Percentiles rank a stretch among this genome's conserved stretches.
phyloP scores from a whole-genome alignment of 2,888 invertebrate genomes.

The Parthenolecanium corni region DNA sequence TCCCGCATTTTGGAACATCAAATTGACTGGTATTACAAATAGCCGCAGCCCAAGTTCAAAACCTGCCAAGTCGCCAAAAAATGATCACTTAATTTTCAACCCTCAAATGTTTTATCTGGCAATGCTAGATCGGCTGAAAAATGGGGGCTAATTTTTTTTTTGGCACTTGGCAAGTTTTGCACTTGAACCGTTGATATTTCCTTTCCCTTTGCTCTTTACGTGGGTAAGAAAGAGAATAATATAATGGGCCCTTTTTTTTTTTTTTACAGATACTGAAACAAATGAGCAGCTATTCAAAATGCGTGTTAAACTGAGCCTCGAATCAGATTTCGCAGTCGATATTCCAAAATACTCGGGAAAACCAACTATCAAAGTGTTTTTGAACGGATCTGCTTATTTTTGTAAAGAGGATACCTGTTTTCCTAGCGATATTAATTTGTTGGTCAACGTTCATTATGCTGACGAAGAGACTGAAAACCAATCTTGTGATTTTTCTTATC shows the following conservation, averaged over 20 bases:
- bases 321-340: background rate
- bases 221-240: too few species aligned
- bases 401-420: slow-evolving; percentile 3
- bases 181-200: too few species aligned
- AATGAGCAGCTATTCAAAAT: background rate
- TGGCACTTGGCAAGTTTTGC: too few species aligned
- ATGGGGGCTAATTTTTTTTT: too few species aligned
- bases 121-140: too few species aligned
- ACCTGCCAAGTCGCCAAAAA: too few species aligned
- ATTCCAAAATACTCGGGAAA: background rate
- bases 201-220: background rate
- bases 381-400: background rate
- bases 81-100: too few species aligned
- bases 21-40: slow-evolving; percentile 2
- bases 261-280: background rate
- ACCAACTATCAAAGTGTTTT: background rate
- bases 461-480: background rate
- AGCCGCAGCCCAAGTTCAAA: too few species aligned
- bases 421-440: background rate
- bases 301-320: background rate
- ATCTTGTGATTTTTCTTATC: slow-evolving; percentile 6
- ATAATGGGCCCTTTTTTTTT: background rate
- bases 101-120: too few species aligned
- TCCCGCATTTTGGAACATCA: slow-evolving; percentile 8
- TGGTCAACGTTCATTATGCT: background rate